These are phyloP conservation scores for Pollicipes pollicipes DNA, from an alignment of 1,140 invertebrate genomes.

Conservation along the genomic window DNA sequence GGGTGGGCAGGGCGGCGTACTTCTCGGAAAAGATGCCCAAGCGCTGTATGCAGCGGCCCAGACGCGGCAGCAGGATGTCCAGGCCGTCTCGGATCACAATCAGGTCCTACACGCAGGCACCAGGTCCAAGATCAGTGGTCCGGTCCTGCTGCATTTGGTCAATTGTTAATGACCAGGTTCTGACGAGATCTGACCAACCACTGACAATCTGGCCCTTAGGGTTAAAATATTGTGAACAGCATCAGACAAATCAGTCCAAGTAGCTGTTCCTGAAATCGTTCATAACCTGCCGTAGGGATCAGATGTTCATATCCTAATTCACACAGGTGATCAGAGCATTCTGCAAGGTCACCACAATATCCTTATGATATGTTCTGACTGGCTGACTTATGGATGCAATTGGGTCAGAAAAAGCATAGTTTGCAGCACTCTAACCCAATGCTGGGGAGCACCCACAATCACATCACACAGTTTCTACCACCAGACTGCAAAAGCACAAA, in stretches of 20 bases:
- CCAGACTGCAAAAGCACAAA: constrained; percentile 5
- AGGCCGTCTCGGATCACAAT: constrained; percentile 73
- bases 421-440: too few species aligned
- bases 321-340: too few species aligned
- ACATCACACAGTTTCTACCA: too few species aligned
- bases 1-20: constrained; percentile 61
- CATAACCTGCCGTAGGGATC: too few species aligned
- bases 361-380: too few species aligned
- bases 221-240: constrained; percentile 9
- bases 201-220: constrained; percentile 7
- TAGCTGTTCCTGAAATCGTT: too few species aligned
- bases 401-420: too few species aligned
- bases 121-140: constrained; percentile 13
- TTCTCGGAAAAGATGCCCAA: constrained; percentile 64
- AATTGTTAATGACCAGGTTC: neutral
- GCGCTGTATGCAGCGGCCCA: constrained; percentile 60
- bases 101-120: constrained; percentile 43
- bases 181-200: constrained; percentile 8
- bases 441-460: too few species aligned
- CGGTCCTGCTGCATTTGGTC: neutral
- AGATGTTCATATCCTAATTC: too few species aligned
- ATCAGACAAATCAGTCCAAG: neutral
- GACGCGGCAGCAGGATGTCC: constrained; percentile 65
- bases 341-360: too few species aligned
- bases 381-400: too few species aligned